Evolutionary conservation across 2,797 vertebrate species (phyloP).

Genomic region (Champsocephalus esox): DNA sequence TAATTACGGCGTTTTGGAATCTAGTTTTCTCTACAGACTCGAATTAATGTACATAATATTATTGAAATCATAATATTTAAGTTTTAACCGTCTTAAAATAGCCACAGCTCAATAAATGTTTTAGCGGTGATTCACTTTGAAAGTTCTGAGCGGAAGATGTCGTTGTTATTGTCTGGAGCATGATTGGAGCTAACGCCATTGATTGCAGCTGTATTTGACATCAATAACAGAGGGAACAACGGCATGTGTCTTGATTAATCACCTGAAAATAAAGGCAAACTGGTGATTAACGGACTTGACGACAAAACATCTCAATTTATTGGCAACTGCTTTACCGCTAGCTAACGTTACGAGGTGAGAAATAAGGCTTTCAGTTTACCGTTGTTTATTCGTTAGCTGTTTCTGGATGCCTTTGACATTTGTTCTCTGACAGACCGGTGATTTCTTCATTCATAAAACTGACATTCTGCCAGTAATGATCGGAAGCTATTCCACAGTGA

Average conservation of each 20-base stretch:
- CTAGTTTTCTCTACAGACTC: fast-evolving
- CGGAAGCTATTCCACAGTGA: neutral
- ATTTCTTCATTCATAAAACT: too few species aligned
- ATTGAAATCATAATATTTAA: fast-evolving
- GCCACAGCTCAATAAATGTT: neutral
- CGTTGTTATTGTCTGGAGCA: neutral
- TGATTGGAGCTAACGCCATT: neutral
- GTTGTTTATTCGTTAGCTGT: constrained; percentile 17
- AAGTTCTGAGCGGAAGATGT: constrained; percentile 1
- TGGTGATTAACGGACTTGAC: neutral
- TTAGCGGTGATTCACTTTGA: constrained; percentile 34
- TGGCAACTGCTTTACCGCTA: neutral
- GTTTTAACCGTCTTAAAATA: neutral
- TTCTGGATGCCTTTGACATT: constrained; percentile 3
- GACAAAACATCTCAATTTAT: neutral
- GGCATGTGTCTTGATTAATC: neutral
- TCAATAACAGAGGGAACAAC: constrained; percentile 7
- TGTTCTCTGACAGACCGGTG: neutral
- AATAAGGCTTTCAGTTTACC: neutral
- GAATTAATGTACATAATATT: fast-evolving
- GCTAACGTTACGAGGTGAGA: constrained; percentile 46
- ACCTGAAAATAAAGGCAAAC: neutral
- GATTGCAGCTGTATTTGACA: constrained; percentile 1
- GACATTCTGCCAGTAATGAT: neutral
- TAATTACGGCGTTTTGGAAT: fast-evolving